phyloP scores from a whole-genome alignment of 1,140 invertebrate species.

The Micrasema longulum region DNA sequence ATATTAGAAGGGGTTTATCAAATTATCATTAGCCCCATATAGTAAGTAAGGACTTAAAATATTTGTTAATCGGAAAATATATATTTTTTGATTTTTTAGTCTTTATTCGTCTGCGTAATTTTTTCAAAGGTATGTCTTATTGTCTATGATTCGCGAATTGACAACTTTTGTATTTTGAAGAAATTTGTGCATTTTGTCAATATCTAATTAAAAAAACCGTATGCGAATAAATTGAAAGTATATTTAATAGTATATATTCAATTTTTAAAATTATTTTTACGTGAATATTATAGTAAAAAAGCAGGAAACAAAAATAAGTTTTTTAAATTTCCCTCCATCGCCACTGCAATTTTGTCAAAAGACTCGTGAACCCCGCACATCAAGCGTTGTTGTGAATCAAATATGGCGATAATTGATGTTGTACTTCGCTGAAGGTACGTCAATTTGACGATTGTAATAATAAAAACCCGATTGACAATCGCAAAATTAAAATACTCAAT shows the following conservation, averaged over 20 bases:
- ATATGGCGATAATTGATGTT: constrained; percentile 70
- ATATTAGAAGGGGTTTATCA: too few relatives aligned
- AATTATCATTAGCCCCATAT: too few relatives aligned
- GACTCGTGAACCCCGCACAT: constrained; percentile 65
- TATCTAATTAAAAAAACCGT: too few relatives aligned
- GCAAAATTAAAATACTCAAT: constrained; percentile 11
- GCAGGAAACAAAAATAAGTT: neutral
- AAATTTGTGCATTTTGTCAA: neutral
- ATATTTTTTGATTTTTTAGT: too few relatives aligned
- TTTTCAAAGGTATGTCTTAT: neutral
- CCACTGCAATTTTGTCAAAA: constrained; percentile 54
- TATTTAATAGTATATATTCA: too few relatives aligned
- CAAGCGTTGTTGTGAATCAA: constrained; percentile 70
- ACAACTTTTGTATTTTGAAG: constrained; percentile 9
- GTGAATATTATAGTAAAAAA: too few relatives aligned
- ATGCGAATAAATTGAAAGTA: too few relatives aligned
- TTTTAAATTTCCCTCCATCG: constrained; percentile 61
- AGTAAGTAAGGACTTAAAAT: too few relatives aligned
- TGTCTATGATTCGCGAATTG: neutral
- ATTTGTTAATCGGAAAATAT: too few relatives aligned
- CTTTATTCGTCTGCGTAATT: neutral
- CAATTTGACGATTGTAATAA: constrained; percentile 67
- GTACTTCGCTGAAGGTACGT: constrained; percentile 69
- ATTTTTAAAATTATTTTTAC: too few relatives aligned
- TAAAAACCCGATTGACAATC: constrained; percentile 35